These are phyloP conservation scores for Ricordea florida DNA, from an alignment of 92 coral and sea anemone species.

Conservation along the genomic window DNA sequence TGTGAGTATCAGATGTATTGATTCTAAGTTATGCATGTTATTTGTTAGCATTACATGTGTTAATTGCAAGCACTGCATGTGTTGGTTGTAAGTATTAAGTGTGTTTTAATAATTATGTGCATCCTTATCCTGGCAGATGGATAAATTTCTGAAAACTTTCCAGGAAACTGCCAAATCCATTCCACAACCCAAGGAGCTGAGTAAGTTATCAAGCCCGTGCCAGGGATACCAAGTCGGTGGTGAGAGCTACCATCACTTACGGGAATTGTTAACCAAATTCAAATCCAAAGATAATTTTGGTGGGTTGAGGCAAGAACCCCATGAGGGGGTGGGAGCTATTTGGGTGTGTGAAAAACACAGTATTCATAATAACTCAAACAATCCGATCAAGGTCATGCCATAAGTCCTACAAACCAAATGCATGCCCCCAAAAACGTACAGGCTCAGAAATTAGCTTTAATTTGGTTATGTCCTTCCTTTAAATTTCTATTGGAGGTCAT, in stretches of 20 bases:
- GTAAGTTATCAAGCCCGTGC: constrained; percentile 10
- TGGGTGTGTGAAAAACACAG: constrained; percentile 79
- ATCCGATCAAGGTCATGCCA: background rate
- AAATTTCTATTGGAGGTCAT: no score
- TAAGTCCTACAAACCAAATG: no score
- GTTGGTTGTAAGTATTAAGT: no score
- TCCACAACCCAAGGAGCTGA: constrained; percentile 60
- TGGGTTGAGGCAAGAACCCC: constrained; percentile 62
- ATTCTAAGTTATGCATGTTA: no score
- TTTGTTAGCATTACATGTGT: no score
- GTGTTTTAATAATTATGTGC: no score
- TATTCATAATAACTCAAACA: constrained; percentile 4
- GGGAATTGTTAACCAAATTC: constrained; percentile 18
- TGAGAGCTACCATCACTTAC: constrained; percentile 40
- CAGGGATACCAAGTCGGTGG: constrained; percentile 54
- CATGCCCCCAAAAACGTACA: no score
- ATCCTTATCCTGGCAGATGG: constrained; percentile 60
- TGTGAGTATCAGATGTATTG: no score
- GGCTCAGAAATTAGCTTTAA: no score
- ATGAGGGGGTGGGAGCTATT: constrained; percentile 61
- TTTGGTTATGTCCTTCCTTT: no score
- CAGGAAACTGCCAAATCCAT: constrained; percentile 42
- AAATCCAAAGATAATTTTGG: constrained; percentile 59
- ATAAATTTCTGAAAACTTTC: constrained; percentile 49
- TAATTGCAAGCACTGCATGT: no score